Conservation (phyloP, 2,113 vertebrate genomes). For the Percopsis transmontana region DNA sequence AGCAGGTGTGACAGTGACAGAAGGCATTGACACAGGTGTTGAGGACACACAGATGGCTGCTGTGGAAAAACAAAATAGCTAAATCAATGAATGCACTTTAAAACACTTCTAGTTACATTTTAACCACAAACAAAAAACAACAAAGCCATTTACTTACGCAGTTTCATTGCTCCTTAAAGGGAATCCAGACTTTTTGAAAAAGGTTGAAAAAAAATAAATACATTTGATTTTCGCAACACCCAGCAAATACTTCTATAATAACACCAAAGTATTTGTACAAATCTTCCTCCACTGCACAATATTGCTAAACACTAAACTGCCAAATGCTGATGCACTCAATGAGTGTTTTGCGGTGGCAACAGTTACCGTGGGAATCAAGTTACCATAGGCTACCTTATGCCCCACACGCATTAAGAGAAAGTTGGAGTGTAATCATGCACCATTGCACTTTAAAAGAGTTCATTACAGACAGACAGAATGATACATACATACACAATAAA, state of each 20-base stretch:
- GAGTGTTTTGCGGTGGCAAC: conserved; percentile 59
- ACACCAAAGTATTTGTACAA: neutral
- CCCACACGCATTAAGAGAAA: conserved; percentile 28
- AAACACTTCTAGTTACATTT: neutral
- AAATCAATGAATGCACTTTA: conserved; percentile 2
- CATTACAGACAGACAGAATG: conserved; percentile 8
- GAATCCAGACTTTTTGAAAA: conserved; percentile 9
- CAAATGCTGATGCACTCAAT: conserved; percentile 24
- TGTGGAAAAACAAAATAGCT: conserved; percentile 26
- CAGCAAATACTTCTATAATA: neutral
- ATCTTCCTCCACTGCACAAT: neutral
- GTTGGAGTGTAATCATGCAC: conserved; percentile 21
- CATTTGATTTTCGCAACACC: no score
- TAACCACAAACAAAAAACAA: neutral
- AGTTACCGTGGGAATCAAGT: conserved; percentile 66
- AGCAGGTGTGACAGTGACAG: conserved; percentile 7
- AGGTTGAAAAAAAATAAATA: neutral
- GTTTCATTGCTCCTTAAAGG: conserved; percentile 54
- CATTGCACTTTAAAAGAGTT: conserved; percentile 25
- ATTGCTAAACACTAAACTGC: conserved; percentile 45
- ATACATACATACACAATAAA: conserved; percentile 3
- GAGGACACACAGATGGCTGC: conserved; percentile 59
- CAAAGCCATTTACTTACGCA: conserved; percentile 51
- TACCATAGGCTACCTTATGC: conserved; percentile 3
- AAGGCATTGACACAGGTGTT: conserved; percentile 51